phyloP scores from a whole-genome alignment of 2,113 vertebrate genomes.

The Platycercus adscitus region DNA sequence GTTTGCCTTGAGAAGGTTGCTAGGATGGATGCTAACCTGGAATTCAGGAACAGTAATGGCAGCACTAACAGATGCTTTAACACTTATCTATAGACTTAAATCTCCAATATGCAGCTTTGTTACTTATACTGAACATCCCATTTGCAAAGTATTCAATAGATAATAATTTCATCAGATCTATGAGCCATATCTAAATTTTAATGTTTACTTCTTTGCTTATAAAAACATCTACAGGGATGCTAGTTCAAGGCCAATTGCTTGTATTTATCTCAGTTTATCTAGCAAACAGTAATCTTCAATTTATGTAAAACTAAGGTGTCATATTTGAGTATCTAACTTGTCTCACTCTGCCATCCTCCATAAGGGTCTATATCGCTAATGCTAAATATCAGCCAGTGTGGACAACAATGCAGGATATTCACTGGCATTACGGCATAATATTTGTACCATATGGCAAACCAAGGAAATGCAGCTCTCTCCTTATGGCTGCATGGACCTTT shows the following conservation, averaged over 20 bases:
- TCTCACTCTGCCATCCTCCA: fast-evolving
- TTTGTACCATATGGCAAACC: not conserved
- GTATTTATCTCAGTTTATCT: slow-evolving; percentile 4
- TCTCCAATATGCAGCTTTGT: not conserved
- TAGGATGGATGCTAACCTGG: not conserved
- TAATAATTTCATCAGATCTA: not conserved
- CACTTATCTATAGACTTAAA: not conserved
- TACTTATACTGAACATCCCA: not conserved
- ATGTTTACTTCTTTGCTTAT: not conserved
- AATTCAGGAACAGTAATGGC: not conserved
- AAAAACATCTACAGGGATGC: not conserved
- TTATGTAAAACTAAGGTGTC: not conserved
- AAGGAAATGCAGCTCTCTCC: not conserved
- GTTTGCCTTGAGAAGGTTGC: not conserved
- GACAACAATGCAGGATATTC: not conserved
- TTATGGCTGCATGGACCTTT: not conserved
- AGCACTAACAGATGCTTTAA: not conserved
- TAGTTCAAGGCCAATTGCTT: not conserved
- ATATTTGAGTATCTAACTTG: not conserved
- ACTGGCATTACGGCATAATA: not conserved
- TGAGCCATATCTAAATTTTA: not conserved
- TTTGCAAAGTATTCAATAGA: not conserved
- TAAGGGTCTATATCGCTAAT: not conserved
- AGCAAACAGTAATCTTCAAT: slow-evolving; percentile 2
- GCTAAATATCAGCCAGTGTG: not conserved